Evolutionary conservation across 2,113 vertebrate species (phyloP).

Genomic region (Corythoichthys intestinalis): DNA sequence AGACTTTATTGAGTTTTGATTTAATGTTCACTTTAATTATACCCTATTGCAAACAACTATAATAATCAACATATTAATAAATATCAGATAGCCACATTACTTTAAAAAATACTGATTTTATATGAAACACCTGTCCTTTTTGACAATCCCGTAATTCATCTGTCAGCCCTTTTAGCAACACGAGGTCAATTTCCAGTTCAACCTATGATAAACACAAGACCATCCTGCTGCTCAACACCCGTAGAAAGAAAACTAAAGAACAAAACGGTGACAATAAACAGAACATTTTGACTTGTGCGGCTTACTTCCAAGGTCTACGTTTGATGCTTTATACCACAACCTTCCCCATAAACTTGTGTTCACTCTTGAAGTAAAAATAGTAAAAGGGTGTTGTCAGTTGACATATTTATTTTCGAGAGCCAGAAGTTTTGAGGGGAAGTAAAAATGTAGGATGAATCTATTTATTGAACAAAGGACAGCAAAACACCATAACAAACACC

Average conservation of each 20-base stretch:
- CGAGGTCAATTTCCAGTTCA: constrained; percentile 23
- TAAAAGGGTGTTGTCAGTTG: constrained; percentile 36
- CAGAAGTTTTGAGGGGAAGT: constrained; percentile 54
- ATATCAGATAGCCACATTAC: neutral
- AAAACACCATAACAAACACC: constrained; percentile 71
- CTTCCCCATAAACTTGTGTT: constrained; percentile 19
- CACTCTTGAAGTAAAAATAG: constrained; percentile 50
- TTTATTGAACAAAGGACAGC: constrained; percentile 72
- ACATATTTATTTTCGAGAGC: constrained; percentile 58
- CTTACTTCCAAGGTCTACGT: constrained; percentile 19
- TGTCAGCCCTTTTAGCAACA: constrained; percentile 36
- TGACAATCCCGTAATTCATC: constrained; percentile 36
- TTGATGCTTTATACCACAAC: constrained; percentile 28
- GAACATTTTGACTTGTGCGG: constrained; percentile 12
- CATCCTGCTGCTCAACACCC: constrained; percentile 2
- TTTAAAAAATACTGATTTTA: neutral
- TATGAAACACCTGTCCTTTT: constrained; percentile 4
- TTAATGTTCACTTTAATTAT: neutral
- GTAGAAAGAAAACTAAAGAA: constrained; percentile 16
- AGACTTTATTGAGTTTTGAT: neutral
- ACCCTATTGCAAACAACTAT: neutral
- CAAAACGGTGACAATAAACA: constrained; percentile 28
- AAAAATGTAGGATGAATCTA: constrained; percentile 65
- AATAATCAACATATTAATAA: neutral
- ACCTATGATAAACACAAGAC: constrained; percentile 26